Evolutionary conservation across 1,140 invertebrate species (phyloP), one percentile per base, ranked within the genome.

Genomic region (Magallana angulata): DNA sequence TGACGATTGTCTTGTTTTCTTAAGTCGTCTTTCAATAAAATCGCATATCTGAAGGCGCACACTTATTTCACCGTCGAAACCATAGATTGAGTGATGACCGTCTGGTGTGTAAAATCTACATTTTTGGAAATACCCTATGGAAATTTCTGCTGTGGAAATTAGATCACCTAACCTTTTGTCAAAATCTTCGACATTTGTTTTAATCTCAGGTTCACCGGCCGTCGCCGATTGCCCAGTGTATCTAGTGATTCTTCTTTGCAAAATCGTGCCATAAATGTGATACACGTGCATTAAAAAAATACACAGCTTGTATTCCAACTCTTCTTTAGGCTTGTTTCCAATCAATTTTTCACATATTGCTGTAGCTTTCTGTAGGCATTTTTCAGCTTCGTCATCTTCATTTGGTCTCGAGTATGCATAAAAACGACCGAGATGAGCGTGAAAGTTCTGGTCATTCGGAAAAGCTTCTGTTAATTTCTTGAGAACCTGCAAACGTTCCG

Each of bases 381-480:
- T 76, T 81, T 91, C 90, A 14, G 89, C 89, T 71, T 88, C 57
- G n/a, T 88, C 57, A 14, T 86, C 84, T 82, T 90, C 89, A 58
- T 90, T 84, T 24, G 85, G 89, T 86, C 86, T 58, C 85, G 87
- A 90, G 76, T 87, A 91, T 12, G 90, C 84, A 76, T 90, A 86
- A 82, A 91, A 91, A 3, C 90, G 82, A 1, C 90, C 90, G 7
- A 91, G 60, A 81, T 91, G 90, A 56, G 90, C 90, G 80, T 84
- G 82, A 57, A 90, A 91, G 59, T 90, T 90, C 48, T 89, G 87
- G 58, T 91, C 89, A 57, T 85, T 84, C 30, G 90, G 90, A 84
- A 91, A 91, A 11, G 86, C 86, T 57, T 87, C 59, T n/a, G 85
- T 87, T 30, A 91, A 80, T 60, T 85, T 90, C 82, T 91, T 57